A percentile compares a stretch with the other conserved stretches of the same genome.
Conservation (phyloP, 2,888 invertebrate species). For the Nephrotoma guestfalica region DNA sequence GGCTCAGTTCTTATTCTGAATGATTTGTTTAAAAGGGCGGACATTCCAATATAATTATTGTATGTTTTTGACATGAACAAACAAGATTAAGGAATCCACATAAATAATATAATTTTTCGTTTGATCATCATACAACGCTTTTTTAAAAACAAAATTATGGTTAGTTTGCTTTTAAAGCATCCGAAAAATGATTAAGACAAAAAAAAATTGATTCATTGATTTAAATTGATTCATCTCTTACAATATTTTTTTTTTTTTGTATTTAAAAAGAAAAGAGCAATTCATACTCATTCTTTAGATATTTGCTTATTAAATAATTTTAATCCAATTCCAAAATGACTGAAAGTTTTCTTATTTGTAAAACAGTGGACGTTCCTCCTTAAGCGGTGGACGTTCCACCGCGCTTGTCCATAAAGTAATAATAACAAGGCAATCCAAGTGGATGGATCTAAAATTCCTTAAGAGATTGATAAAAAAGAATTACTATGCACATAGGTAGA, state of each 20-base stretch:
- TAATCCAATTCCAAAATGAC: background rate
- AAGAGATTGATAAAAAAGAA: background rate
- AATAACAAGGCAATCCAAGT: background rate
- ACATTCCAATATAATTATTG: background rate
- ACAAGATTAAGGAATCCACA: background rate
- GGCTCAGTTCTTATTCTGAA: background rate
- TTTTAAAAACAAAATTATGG: background rate
- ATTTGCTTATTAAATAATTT: background rate
- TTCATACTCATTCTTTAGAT: background rate
- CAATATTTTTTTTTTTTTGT: background rate
- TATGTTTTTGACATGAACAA: background rate
- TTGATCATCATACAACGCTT: background rate
- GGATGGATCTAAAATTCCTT: background rate
- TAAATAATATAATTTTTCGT: background rate
- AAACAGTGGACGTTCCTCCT: background rate
- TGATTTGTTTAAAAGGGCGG: background rate
- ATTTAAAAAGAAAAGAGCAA: background rate
- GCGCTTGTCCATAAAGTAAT: background rate
- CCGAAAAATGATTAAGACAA: background rate
- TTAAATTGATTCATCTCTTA: background rate
- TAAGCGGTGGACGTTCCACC: background rate
- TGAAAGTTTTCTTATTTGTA: background rate
- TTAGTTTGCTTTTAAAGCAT: background rate
- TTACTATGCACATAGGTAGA: background rate
- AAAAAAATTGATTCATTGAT: background rate